Base-by-base conservation (phyloP, 2,113 vertebrate species). In the Mystacornis crossleyi region DNA sequence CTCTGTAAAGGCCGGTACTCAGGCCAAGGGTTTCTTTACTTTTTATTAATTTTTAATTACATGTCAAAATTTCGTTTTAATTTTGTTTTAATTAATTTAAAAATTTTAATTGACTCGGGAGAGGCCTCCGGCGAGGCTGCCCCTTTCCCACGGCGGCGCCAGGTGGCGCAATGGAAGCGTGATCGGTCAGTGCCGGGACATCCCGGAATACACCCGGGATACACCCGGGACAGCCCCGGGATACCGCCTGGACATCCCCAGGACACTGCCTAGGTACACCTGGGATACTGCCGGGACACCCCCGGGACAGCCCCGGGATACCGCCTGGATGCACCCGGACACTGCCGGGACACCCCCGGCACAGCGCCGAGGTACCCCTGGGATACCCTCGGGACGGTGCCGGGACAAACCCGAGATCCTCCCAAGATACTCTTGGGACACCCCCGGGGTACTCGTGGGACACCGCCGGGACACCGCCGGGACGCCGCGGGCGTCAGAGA, bases 91-190 rank as follows among this genome's bases (percentile, higher is more conserved):
- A 72, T 62, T 21, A 9, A 18, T n/a, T 33, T 50, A 31, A 5
- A 9, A 31, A 9, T 31, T 55, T n/a, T 12, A 2, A 58, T 54
- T 80, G 43, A 29, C 38, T 26, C 5, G 1, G 19, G 45, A 25
- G 50, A 36, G 33, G 6, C 5, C 21, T 4, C 25, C 5, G 7
- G 34, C 28, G 4, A 33, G 25, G 58, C 18, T 29, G 10, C 24
- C 29, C 3, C 43, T n/a, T n/a, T 18, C 18, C 29, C 33, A 4
- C 11, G 19, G 25, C 4, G 21, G 21, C 95, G 43, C 69, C 74
- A 97, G 96, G 74, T 91, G 95, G 96, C 90, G 90, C 95, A 73
- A 50, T 38, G 42, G 12, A 45, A 71, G 45, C 86, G 67, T 6
- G 43, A 53, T 2, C 10, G 67, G 45, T 45, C 34, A 25, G 15